These are phyloP conservation scores for Eupelmus urozonus DNA, from an alignment of 2,888 invertebrate species.

Conservation along the genomic window DNA sequence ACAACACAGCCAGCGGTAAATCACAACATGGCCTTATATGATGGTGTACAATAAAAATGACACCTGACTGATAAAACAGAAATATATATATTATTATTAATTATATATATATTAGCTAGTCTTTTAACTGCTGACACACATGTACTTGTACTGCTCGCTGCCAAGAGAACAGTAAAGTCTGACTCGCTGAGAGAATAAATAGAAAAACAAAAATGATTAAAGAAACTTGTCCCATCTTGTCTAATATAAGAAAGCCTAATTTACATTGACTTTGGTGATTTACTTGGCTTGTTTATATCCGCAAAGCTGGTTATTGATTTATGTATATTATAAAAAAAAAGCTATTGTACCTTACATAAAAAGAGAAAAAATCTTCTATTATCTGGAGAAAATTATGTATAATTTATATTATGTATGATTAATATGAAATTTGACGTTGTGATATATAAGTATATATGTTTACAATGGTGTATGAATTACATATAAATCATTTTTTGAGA, in stretches of 20 bases:
- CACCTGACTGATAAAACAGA: constrained; percentile 70
- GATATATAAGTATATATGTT: constrained; percentile 32
- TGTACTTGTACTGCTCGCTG: constrained; percentile 67
- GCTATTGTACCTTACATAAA: constrained; percentile 27
- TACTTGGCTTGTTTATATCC: constrained; percentile 30
- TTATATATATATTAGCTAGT: constrained; percentile 68
- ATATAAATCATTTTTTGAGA: constrained; percentile 39
- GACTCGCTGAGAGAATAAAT: constrained; percentile 45
- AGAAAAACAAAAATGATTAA: constrained; percentile 21
- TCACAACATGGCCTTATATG: constrained; percentile 74
- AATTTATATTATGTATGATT: constrained; percentile 41
- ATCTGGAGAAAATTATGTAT: not conserved
- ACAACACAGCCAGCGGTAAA: constrained; percentile 64
- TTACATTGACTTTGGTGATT: constrained; percentile 30
- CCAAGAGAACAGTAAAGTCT: constrained; percentile 62
- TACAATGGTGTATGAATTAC: constrained; percentile 26
- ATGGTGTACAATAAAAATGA: constrained; percentile 66
- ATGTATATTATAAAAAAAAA: constrained; percentile 28
- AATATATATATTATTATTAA: constrained; percentile 46
- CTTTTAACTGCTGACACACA: constrained; percentile 71
- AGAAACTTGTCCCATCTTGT: constrained; percentile 31
- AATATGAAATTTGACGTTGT: constrained; percentile 42
- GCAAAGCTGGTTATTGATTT: constrained; percentile 30
- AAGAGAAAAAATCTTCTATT: too few species aligned
- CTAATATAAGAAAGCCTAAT: constrained; percentile 33